These are phyloP conservation scores for Galendromus occidentalis DNA, from an alignment of 1,140 invertebrate species.

Conservation along the genomic window DNA sequence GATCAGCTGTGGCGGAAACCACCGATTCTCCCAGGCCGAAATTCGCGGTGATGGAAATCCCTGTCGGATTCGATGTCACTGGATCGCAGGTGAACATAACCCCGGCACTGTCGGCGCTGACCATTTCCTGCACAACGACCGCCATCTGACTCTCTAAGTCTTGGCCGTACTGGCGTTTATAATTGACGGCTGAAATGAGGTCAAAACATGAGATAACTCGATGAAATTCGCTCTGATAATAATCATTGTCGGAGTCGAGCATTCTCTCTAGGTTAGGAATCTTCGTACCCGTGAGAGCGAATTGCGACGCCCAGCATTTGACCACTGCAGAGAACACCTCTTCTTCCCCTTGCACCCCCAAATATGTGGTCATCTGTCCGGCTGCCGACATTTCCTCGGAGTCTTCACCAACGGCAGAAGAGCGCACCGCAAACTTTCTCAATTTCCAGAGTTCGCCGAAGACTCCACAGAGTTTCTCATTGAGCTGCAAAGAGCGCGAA, in stretches of 20 bases:
- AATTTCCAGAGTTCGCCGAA: not conserved
- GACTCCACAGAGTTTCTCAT: not conserved
- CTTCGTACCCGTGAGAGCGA: slow-evolving; percentile 35
- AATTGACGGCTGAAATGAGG: slow-evolving; percentile 45
- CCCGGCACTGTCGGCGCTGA: slow-evolving; percentile 43
- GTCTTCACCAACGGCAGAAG: slow-evolving; percentile 49
- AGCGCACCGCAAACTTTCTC: slow-evolving; percentile 34
- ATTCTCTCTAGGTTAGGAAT: too few relatives aligned
- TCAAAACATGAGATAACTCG: too few relatives aligned
- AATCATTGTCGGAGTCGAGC: too few relatives aligned
- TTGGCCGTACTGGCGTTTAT: slow-evolving; percentile 45
- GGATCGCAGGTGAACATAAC: slow-evolving; percentile 61
- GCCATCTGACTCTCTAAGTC: slow-evolving; percentile 41
- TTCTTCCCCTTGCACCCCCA: slow-evolving; percentile 35
- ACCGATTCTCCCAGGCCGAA: slow-evolving; percentile 61
- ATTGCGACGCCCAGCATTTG: slow-evolving; percentile 57
- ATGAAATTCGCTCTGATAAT: too few relatives aligned
- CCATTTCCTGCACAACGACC: slow-evolving; percentile 62
- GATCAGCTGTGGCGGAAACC: slow-evolving; percentile 47
- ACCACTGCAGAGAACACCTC: slow-evolving; percentile 37
- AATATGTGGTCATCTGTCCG: slow-evolving; percentile 52
- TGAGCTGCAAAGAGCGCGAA: too few relatives aligned
- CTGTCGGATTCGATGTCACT: slow-evolving; percentile 39
- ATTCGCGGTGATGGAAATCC: slow-evolving; percentile 52
- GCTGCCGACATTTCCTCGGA: slow-evolving; percentile 49